These are phyloP conservation scores for Panthera leo DNA, from an alignment of 2,113 vertebrate species.

Conservation along the genomic window DNA sequence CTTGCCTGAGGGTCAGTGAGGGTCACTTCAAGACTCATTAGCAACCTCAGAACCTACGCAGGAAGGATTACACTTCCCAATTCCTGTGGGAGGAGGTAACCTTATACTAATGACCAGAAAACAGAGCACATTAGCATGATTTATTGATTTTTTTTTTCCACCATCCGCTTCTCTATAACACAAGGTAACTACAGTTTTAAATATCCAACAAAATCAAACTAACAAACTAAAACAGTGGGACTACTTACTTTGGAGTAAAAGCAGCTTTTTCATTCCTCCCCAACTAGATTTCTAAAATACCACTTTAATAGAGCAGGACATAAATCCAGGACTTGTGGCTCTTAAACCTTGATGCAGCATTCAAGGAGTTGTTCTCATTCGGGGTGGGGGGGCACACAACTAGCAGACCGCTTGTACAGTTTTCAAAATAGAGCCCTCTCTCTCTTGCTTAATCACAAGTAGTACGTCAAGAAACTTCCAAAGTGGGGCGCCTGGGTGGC, in stretches of 20 bases:
- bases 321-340: neutral
- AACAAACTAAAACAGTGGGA: neutral
- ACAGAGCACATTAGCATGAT: neutral
- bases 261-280: neutral
- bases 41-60: neutral
- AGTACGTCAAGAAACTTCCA: neutral
- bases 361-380: neutral
- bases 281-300: neutral
- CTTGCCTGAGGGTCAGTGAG: neutral
- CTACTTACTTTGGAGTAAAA: neutral
- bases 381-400: rapidly evolving
- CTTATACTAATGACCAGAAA: constrained; percentile 45
- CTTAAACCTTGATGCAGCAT: neutral
- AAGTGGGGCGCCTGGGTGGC: no score
- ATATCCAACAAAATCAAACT: neutral
- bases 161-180: neutral
- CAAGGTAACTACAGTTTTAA: neutral
- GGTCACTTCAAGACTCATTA: constrained; percentile 50
- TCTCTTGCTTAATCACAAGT: neutral
- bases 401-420: neutral
- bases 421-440: neutral
- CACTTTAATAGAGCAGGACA: neutral
- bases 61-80: constrained; percentile 56
- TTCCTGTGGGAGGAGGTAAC: neutral
- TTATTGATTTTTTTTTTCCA: neutral